Evolutionary conservation across 1,140 invertebrate genomes (phyloP).

Genomic region (Lasaia peninsularis): DNA sequence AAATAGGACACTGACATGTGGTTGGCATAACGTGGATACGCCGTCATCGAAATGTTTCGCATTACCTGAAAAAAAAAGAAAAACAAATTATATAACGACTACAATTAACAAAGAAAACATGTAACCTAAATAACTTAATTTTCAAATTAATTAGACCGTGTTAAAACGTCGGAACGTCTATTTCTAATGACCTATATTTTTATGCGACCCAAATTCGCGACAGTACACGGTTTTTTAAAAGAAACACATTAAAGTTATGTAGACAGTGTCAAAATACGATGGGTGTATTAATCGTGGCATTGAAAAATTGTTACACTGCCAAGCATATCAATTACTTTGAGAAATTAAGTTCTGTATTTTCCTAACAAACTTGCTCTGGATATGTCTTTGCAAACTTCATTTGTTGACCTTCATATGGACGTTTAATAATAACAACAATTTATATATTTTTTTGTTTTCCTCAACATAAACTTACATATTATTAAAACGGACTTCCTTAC

Average conservation of each 20-base stretch:
- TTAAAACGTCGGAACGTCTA: conserved; percentile 61
- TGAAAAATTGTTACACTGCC: conserved; percentile 43
- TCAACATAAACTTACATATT: background rate
- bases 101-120: conserved; percentile 1
- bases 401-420: background rate
- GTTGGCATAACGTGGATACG: conserved; percentile 26
- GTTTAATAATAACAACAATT: background rate
- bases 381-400: background rate
- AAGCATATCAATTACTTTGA: conserved; percentile 38
- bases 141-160: conserved; percentile 58
- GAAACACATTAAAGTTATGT: conserved; percentile 61
- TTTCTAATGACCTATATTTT: conserved; percentile 64
- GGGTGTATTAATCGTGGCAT: conserved; percentile 45
- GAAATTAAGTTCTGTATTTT: conserved; percentile 19
- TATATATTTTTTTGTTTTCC: background rate
- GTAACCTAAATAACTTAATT: conserved; percentile 36
- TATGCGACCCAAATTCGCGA: conserved; percentile 62
- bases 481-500: background rate
- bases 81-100: conserved; percentile 27
- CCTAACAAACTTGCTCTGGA: background rate
- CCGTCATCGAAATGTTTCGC: conserved; percentile 19
- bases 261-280: conserved; percentile 48
- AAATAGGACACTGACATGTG: conserved; percentile 37
- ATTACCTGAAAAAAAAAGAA: conserved; percentile 60
- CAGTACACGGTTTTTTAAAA: conserved; percentile 58